These are phyloP conservation scores for Hippasteria phrygiana DNA, from an alignment of 53 echinoderm and acorn worm genomes.

Conservation along the genomic window DNA sequence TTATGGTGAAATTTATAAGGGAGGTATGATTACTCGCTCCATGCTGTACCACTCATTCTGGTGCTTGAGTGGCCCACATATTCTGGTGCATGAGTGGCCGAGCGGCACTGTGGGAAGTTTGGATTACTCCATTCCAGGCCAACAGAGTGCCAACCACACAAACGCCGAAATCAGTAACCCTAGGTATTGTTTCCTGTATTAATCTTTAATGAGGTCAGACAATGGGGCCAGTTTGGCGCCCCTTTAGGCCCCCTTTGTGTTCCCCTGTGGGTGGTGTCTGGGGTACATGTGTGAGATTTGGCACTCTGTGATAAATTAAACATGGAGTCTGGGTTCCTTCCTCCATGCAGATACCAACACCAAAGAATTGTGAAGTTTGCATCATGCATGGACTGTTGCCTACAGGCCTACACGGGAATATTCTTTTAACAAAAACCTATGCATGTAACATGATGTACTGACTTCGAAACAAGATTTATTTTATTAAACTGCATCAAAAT, in stretches of 20 bases:
- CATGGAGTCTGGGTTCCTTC: background rate
- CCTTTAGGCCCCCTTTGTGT: constrained; percentile 24
- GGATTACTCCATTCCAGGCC: background rate
- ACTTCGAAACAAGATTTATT: too few relatives aligned
- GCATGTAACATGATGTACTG: too few relatives aligned
- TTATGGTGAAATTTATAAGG: background rate
- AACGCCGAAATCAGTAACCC: constrained; percentile 28
- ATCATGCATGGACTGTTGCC: too few relatives aligned
- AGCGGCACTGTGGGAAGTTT: background rate
- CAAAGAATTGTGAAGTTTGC: background rate
- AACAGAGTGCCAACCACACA: background rate
- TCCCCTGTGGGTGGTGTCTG: constrained; percentile 36
- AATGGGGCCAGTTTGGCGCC: constrained; percentile 20
- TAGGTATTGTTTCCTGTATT: constrained; percentile 52
- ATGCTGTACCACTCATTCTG: too few relatives aligned
- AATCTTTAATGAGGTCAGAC: constrained; percentile 57
- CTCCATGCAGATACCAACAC: background rate
- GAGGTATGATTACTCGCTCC: background rate
- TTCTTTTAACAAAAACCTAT: too few relatives aligned
- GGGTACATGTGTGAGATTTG: constrained; percentile 31
- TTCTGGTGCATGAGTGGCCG: too few relatives aligned
- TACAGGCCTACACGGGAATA: too few relatives aligned
- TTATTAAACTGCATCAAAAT: too few relatives aligned
- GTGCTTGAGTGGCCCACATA: too few relatives aligned
- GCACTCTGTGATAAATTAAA: background rate